phyloP scores from a whole-genome alignment of 2,888 invertebrate genomes.

The Drosophila helvetica region DNA sequence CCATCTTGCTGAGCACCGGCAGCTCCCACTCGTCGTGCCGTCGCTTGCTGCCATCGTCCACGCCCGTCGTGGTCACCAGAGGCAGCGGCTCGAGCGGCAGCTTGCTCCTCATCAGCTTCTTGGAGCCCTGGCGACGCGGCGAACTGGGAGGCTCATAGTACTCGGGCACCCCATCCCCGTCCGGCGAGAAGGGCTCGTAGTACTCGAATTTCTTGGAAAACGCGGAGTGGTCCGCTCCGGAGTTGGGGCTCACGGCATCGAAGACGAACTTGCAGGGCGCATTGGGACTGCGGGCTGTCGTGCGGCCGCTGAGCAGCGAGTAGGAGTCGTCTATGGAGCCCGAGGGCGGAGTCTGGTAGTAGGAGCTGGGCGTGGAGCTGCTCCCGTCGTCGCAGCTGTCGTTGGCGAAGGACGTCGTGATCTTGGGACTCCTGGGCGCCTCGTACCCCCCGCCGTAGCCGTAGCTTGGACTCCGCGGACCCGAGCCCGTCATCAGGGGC shows the following conservation, averaged over 20 bases:
- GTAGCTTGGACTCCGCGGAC: slow-evolving; percentile 27
- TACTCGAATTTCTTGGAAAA: slow-evolving; percentile 82
- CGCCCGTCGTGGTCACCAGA: slow-evolving; percentile 56
- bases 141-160: slow-evolving; percentile 74
- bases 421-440: slow-evolving; percentile 83
- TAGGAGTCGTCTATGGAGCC: slow-evolving; percentile 77
- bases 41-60: slow-evolving; percentile 49
- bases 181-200: slow-evolving; percentile 82
- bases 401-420: slow-evolving; percentile 83
- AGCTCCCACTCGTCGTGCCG: slow-evolving; percentile 78
- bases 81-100: slow-evolving; percentile 57
- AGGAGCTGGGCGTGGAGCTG: slow-evolving; percentile 77
- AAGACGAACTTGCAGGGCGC: slow-evolving; percentile 87
- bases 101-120: slow-evolving; percentile 62
- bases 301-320: slow-evolving; percentile 65
- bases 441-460: slow-evolving; percentile 70
- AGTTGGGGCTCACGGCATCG: slow-evolving; percentile 83
- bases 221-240: slow-evolving; percentile 56
- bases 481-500: slow-evolving; percentile 41
- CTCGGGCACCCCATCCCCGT: slow-evolving; percentile 75
- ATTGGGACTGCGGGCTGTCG: slow-evolving; percentile 84
- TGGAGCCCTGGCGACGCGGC: slow-evolving; percentile 70
- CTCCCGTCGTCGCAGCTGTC: slow-evolving; percentile 77
- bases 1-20: slow-evolving; percentile 67
- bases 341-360: slow-evolving; percentile 82